Conservation (phyloP, 2,888 invertebrate genomes). For the Epirrhoe tristata region DNA sequence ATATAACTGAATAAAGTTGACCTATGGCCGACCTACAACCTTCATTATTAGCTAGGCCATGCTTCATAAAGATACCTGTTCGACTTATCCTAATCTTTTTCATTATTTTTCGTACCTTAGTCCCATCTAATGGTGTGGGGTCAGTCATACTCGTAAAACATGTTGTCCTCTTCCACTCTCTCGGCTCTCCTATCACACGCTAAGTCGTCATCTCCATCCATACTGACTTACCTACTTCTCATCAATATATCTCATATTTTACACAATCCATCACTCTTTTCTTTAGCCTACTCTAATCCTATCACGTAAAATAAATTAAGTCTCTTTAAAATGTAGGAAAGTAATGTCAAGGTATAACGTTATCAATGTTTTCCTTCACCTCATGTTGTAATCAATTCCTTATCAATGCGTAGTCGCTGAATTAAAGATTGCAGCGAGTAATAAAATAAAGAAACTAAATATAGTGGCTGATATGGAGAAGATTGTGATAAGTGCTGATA, state of each 20-base stretch:
- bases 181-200: too few relatives aligned
- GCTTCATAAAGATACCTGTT: background rate
- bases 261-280: too few relatives aligned
- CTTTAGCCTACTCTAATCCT: background rate
- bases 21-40: background rate
- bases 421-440: constrained; percentile 11
- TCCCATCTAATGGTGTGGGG: too few relatives aligned
- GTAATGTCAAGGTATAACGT: constrained; percentile 3
- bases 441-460: constrained; percentile 11
- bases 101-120: too few relatives aligned
- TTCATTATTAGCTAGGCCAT: background rate
- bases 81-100: too few relatives aligned
- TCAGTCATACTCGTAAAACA: too few relatives aligned
- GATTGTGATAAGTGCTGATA: constrained; percentile 15
- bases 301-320: background rate
- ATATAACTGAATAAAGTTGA: background rate
- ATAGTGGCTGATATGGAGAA: constrained; percentile 13
- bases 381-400: constrained; percentile 9
- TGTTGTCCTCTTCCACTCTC: too few relatives aligned
- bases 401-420: constrained; percentile 13
- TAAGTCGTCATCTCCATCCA: too few relatives aligned
- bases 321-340: background rate
- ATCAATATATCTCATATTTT: too few relatives aligned
- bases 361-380: constrained; percentile 2
- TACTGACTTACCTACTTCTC: too few relatives aligned